Conservation (phyloP, 2,888 invertebrate genomes). For the Trissonchulus sp. region DNA sequence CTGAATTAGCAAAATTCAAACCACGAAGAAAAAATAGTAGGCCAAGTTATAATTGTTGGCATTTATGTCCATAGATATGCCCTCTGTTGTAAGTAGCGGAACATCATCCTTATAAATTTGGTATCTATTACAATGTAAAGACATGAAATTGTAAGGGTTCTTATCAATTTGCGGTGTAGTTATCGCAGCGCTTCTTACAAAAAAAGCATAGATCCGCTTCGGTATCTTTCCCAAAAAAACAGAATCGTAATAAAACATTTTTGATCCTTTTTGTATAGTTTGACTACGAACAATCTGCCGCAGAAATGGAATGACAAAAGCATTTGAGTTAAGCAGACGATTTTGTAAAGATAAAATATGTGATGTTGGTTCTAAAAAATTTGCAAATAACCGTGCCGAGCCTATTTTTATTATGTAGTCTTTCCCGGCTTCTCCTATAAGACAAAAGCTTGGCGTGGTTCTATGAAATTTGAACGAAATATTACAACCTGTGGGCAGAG, state of each 20-base stretch:
- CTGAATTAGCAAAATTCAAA: not conserved
- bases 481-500: not conserved
- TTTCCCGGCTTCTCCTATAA: not conserved
- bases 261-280: not conserved
- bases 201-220: not conserved
- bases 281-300: not conserved
- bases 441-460: not conserved
- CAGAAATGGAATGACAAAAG: not conserved
- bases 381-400: not conserved
- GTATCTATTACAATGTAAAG: not conserved
- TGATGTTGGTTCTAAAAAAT: too few species aligned
- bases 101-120: constrained; percentile 1
- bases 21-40: not conserved
- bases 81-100: not conserved
- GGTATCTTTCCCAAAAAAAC: not conserved
- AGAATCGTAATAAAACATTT: not conserved
- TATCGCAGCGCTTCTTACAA: not conserved
- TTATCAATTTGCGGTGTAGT: not conserved
- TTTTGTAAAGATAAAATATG: not conserved
- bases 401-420: not conserved
- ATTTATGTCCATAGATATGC: not conserved
- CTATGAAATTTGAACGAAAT: not conserved
- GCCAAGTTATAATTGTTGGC: not conserved
- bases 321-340: not conserved
- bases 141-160: not conserved